phyloP scores from a whole-genome alignment of 2,797 vertebrate genomes.

The Phrynocephalus guinanensis region DNA sequence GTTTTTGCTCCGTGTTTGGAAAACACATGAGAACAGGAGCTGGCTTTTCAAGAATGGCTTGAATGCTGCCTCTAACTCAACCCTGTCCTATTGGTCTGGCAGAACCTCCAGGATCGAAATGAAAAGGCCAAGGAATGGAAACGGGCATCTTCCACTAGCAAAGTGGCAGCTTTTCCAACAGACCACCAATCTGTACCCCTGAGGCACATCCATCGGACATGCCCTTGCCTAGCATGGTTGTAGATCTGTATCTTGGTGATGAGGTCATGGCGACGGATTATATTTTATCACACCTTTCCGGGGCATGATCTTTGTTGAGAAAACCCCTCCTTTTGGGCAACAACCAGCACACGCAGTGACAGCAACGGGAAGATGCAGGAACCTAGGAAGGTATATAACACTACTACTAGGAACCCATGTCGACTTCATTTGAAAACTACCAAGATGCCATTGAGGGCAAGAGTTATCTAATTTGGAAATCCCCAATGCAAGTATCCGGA shows the following conservation, averaged over 20 bases:
- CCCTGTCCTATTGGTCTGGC: background rate
- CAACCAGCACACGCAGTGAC: background rate
- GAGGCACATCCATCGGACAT: too few species aligned
- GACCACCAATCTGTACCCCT: background rate
- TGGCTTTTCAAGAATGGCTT: background rate
- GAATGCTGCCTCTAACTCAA: too few species aligned
- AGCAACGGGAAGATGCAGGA: background rate
- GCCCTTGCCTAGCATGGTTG: background rate
- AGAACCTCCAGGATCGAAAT: background rate
- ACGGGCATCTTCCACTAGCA: background rate
- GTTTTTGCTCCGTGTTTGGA: conserved; percentile 12
- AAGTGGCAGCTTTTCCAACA: background rate
- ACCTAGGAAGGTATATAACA: background rate
- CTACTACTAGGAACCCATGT: background rate
- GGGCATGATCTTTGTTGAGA: too few species aligned
- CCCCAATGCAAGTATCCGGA: background rate
- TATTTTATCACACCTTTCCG: too few species aligned
- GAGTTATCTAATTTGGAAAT: background rate
- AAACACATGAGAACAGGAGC: conserved; percentile 19
- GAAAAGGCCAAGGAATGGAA: background rate
- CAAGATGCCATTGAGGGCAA: background rate
- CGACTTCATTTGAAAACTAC: background rate
- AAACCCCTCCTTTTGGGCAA: background rate
- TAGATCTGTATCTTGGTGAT: background rate
- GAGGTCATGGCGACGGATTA: too few species aligned